Conservation (phyloP, 1,140 invertebrate genomes). For the Orussus abietinus region DNA sequence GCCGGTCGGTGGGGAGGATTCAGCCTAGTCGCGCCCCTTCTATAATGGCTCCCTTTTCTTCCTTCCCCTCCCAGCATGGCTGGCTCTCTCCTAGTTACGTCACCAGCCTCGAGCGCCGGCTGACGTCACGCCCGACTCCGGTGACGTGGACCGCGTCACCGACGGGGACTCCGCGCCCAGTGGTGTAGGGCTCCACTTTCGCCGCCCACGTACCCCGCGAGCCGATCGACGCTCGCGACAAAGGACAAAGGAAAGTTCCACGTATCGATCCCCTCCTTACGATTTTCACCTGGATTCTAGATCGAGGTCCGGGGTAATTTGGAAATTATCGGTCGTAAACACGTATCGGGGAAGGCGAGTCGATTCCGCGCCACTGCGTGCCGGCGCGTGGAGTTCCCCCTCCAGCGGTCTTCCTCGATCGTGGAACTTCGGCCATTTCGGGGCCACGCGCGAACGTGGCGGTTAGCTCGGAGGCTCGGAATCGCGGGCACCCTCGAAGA, state of each 20-base stretch:
- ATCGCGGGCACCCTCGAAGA: conserved; percentile 38
- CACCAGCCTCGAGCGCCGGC: conserved; percentile 14
- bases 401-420: conserved; percentile 14
- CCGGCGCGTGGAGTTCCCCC: conserved; percentile 20
- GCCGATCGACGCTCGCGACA: too few relatives aligned
- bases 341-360: too few relatives aligned
- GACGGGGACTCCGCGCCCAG: conserved; percentile 29
- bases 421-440: conserved; percentile 17
- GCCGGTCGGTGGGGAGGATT: conserved; percentile 54
- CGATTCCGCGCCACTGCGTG: too few relatives aligned
- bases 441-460: conserved; percentile 14
- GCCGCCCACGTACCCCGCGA: not conserved
- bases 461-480: conserved; percentile 20
- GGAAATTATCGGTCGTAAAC: too few relatives aligned
- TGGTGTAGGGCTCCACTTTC: not conserved
- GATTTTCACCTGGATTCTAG: too few relatives aligned
- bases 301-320: too few relatives aligned
- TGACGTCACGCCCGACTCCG: conserved; percentile 42
- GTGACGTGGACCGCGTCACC: conserved; percentile 29
- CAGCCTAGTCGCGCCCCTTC: conserved; percentile 56
- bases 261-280: too few relatives aligned
- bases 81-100: conserved; percentile 31
- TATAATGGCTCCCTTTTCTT: conserved; percentile 57
- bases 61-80: conserved; percentile 53
- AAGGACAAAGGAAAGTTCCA: too few relatives aligned